A percentile compares a stretch with the other conserved stretches of the same genome.
Evolutionary conservation across 1,140 invertebrate genomes (phyloP).

Genomic region (Drosophila dunni): DNA sequence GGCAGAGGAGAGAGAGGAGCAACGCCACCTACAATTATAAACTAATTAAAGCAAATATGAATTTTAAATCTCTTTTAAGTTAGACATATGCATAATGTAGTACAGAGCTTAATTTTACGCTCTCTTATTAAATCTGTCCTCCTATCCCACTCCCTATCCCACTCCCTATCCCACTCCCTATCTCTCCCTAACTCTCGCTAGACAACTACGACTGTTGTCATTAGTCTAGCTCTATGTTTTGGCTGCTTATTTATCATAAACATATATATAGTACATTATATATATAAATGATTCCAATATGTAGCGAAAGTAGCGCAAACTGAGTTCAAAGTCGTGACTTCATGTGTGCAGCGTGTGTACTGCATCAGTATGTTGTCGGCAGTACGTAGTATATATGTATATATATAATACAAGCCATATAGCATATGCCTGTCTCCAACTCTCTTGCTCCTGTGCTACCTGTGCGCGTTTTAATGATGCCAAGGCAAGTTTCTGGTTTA

Average conservation of each 20-base stretch:
- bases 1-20: not conserved
- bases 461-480: slow-evolving; percentile 68
- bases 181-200: not conserved
- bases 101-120: not conserved
- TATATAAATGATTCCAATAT: not conserved
- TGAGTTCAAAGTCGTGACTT: not conserved
- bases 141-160: not conserved
- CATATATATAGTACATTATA: no score
- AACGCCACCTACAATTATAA: slow-evolving; percentile 8
- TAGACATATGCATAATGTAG: not conserved
- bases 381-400: slow-evolving; percentile 3
- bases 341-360: not conserved
- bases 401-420: slow-evolving; percentile 41
- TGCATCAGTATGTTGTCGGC: slow-evolving; percentile 35
- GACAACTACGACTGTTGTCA: slow-evolving; percentile 10
- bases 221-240: slow-evolving; percentile 14
- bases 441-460: slow-evolving; percentile 20
- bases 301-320: slow-evolving; percentile 11
- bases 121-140: not conserved
- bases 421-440: slow-evolving; percentile 28
- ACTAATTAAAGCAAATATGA: slow-evolving; percentile 18
- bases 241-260: not conserved
- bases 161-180: not conserved
- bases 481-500: slow-evolving; percentile 26
- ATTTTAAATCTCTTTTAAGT: slow-evolving; percentile 12